Base-by-base conservation (phyloP, 2,113 vertebrate genomes). In the Falcunculus frontatus region DNA sequence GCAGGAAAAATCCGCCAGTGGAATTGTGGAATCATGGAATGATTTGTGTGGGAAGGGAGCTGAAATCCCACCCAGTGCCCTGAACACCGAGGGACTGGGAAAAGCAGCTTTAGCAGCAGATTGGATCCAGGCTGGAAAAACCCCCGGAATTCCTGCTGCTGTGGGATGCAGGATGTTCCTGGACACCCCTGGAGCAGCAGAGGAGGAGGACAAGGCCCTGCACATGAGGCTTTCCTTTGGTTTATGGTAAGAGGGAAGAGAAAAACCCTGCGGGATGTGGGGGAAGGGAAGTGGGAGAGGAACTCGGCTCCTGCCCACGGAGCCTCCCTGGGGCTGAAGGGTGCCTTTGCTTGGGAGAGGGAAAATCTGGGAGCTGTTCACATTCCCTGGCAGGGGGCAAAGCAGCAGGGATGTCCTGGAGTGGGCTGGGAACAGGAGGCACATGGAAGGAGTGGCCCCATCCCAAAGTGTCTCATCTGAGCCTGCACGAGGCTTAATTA, bases 221-320 rank as follows among this genome's bases (percentile, higher is more conserved):
- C 85, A n/a, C 44, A 19, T 29, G 19, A 17, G n/a, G 52, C 17
- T 96, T 96, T 94, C 59, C 1, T 42, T 78, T 55, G 56, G n/a
- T 86, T 96, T 90, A 69, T 33, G 16, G 87, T 85, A 97, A 94
- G n/a, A 62, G 92, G 94, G 95, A 97, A 97, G 86, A 73, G 94
- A 95, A 97, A 95, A 97, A 97, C 59, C 42, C 52, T 9, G 22
- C 1, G 25, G 56, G 83, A 77, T 65, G 39, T n/a, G 39, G 2
- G 26, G 22, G 5, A 42, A 39, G 76, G 87, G 64, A 30, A 35
- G 68, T 65, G 77, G 29, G 73, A 62, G 83, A 68, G 7, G 37
- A 14, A 0, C 23, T 68, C 73, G 84, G 15, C 32, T 3, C 6
- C 29, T 21, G 46, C 14, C 27, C 13, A 22, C 1, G 81, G 76